Percentiles rank a stretch among this genome's conserved stretches.
These are phyloP conservation scores for Oryzias dopingdopingensis DNA, from an alignment of 2,797 vertebrate species.

Conservation along the genomic window DNA sequence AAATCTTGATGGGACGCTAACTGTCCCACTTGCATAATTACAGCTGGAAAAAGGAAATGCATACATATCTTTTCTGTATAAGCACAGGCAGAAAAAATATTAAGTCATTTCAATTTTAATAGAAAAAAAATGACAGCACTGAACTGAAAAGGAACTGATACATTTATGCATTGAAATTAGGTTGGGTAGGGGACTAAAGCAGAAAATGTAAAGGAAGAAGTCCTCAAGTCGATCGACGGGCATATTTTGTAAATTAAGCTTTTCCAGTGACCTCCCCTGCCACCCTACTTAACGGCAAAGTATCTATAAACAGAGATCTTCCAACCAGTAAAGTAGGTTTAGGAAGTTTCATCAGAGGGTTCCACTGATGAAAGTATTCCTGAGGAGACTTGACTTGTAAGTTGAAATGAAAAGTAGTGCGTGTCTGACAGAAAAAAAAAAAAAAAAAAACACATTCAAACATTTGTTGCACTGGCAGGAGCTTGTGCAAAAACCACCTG, in stretches of 20 bases:
- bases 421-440: slow-evolving; percentile 4
- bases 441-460: slow-evolving; percentile 22
- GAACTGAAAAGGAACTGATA: slow-evolving; percentile 66
- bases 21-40: slow-evolving; percentile 43
- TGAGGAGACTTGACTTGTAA: slow-evolving; percentile 40
- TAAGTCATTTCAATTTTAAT: slow-evolving; percentile 65
- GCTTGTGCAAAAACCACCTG: slow-evolving; percentile 56
- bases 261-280: slow-evolving; percentile 65
- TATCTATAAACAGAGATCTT: slow-evolving; percentile 62
- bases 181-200: slow-evolving; percentile 33
- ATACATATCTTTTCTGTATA: slow-evolving; percentile 43
- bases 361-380: slow-evolving; percentile 52
- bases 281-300: slow-evolving; percentile 44
- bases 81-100: slow-evolving; percentile 50
- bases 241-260: slow-evolving; percentile 70
- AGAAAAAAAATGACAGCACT: slow-evolving; percentile 66
- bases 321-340: slow-evolving; percentile 56
- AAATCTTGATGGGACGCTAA: slow-evolving; percentile 28
- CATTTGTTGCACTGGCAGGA: slow-evolving; percentile 58
- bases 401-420: slow-evolving; percentile 34
- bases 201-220: slow-evolving; percentile 47
- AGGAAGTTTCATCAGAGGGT: slow-evolving; percentile 46
- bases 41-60: slow-evolving; percentile 43
- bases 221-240: slow-evolving; percentile 41
- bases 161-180: slow-evolving; percentile 59